These are phyloP conservation scores for Aplochiton taeniatus DNA, from an alignment of 2,797 vertebrate species.

Conservation along the genomic window DNA sequence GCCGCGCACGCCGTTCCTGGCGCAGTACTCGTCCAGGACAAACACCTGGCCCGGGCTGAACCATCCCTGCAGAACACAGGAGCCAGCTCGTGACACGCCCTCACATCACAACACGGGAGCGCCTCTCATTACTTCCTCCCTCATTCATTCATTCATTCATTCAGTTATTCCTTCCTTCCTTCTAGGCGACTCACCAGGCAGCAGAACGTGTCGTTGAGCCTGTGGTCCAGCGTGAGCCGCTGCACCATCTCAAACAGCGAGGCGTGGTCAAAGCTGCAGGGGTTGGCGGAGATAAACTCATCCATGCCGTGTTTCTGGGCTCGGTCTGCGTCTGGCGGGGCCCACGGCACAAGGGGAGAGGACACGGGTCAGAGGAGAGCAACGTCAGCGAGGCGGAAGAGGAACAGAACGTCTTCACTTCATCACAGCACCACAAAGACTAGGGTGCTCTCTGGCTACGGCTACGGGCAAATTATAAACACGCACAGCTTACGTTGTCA, in stretches of 20 bases:
- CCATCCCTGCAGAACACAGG: constrained; percentile 85
- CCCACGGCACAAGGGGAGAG: constrained; percentile 81
- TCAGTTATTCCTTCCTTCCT: too few relatives aligned
- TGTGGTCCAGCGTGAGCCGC: constrained; percentile 97
- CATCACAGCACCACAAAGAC: constrained; percentile 62
- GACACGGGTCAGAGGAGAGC: constrained; percentile 89
- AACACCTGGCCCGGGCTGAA: constrained; percentile 99
- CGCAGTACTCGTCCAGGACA: constrained; percentile 97
- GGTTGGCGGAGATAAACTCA: constrained; percentile 99
- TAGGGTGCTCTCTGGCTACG: constrained; percentile 59
- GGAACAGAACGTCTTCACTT: constrained; percentile 44
- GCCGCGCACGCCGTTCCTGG: constrained; percentile 95
- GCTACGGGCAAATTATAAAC: constrained; percentile 84
- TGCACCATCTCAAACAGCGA: constrained; percentile 99
- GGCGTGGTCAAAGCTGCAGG: constrained; percentile 99
- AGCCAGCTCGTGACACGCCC: too few relatives aligned
- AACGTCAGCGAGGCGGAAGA: constrained; percentile 65
- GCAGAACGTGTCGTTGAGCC: constrained; percentile 99
- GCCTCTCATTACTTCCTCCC: too few relatives aligned
- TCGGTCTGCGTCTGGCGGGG: constrained; percentile 97
- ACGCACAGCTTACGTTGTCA: constrained; percentile 96
- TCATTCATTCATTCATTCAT: too few relatives aligned
- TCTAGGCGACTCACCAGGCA: constrained; percentile 86
- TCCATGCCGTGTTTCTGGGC: constrained; percentile 99
- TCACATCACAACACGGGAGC: too few relatives aligned